These are phyloP conservation scores for Caenorhabditis latens DNA, from an alignment of 1,140 invertebrate species.

Conservation along the genomic window DNA sequence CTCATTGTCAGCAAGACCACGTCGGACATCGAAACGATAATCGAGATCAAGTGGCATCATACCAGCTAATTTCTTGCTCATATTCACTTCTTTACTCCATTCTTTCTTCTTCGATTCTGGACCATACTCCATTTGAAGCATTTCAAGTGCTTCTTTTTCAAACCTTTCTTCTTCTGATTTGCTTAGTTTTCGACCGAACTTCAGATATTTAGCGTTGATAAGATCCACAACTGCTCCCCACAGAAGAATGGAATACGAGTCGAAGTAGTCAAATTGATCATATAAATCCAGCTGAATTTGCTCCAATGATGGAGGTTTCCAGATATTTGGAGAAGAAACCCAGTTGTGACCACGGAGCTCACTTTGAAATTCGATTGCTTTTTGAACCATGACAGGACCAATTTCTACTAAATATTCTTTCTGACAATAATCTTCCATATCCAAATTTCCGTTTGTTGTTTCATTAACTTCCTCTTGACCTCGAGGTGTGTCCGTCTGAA, in stretches of 20 bases:
- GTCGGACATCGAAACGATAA: constrained; percentile 19
- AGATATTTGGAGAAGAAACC: not conserved
- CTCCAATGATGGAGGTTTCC: constrained; percentile 20
- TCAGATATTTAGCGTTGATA: constrained; percentile 20
- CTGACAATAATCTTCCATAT: constrained; percentile 41
- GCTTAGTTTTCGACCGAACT: constrained; percentile 16
- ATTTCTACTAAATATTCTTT: not conserved
- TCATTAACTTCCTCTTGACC: not conserved
- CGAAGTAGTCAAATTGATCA: constrained; percentile 12
- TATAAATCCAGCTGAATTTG: not conserved
- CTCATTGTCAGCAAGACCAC: not conserved
- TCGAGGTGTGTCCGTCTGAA: not conserved
- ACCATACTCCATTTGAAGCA: constrained; percentile 2
- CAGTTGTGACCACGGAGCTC: constrained; percentile 19
- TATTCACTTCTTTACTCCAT: constrained; percentile 37
- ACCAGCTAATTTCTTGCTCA: constrained; percentile 23
- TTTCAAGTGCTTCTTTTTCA: constrained; percentile 1
- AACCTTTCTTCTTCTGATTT: not conserved
- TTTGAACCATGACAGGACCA: not conserved
- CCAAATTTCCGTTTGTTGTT: not conserved
- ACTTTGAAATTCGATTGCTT: constrained; percentile 3
- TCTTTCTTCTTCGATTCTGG: constrained; percentile 12
- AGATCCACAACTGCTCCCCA: constrained; percentile 23
- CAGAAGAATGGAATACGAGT: not conserved
- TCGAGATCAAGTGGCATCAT: constrained; percentile 30